Evolutionary conservation across 2,797 vertebrate genomes (phyloP).

Genomic region (Rhinogobio ventralis): DNA sequence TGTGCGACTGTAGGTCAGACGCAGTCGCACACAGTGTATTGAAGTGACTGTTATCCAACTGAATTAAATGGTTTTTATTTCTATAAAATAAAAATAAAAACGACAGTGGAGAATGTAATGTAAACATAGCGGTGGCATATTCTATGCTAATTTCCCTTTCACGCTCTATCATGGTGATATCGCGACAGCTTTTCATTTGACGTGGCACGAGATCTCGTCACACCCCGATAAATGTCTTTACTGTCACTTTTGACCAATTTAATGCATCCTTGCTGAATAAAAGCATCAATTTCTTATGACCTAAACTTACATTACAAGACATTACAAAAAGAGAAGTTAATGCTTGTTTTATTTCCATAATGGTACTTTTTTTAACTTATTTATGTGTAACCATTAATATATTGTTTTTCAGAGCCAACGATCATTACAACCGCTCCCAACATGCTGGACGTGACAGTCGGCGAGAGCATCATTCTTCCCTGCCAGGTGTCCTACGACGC

Average conservation of each 20-base stretch:
- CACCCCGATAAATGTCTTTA: background rate
- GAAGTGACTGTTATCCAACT: too few species aligned
- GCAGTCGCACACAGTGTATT: too few species aligned
- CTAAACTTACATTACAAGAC: background rate
- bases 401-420: constrained; percentile 86
- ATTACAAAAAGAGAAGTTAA: background rate
- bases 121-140: too few species aligned
- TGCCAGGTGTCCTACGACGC: constrained; percentile 95
- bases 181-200: too few species aligned
- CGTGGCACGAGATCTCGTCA: too few species aligned
- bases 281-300: background rate
- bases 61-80: too few species aligned
- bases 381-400: background rate
- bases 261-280: background rate
- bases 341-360: background rate
- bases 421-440: constrained; percentile 87
- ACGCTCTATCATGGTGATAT: too few species aligned
- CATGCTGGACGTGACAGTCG: constrained; percentile 93
- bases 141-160: too few species aligned
- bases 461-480: constrained; percentile 94
- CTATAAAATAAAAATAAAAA: too few species aligned
- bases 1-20: too few species aligned
- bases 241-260: background rate
- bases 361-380: background rate
- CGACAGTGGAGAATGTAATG: too few species aligned